Conservation (phyloP, 2,113 vertebrate genomes). For the Gnathonemus longibarbis region DNA sequence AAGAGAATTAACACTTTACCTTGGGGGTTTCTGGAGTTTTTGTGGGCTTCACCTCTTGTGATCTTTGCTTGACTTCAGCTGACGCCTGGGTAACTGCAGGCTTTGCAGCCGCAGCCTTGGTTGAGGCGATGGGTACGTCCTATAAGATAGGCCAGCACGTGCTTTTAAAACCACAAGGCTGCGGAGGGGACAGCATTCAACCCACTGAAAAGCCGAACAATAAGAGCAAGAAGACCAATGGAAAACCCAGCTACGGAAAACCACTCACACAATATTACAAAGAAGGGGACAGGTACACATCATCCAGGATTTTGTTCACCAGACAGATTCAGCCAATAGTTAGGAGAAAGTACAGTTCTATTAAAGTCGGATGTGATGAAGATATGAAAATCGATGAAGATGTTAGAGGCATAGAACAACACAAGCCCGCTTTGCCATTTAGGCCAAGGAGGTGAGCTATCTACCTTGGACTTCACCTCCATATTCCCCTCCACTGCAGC, state of each 20-base stretch:
- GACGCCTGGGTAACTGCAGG: background rate
- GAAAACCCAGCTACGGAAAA: background rate
- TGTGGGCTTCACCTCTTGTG: conserved; percentile 38
- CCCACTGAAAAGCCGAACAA: background rate
- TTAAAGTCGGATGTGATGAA: background rate
- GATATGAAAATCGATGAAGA: background rate
- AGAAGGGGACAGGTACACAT: background rate
- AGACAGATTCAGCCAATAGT: background rate
- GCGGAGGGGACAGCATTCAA: background rate
- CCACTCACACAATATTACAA: background rate
- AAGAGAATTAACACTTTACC: background rate
- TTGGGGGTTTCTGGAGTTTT: conserved; percentile 20
- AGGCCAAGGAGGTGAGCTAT: background rate
- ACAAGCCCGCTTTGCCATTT: background rate
- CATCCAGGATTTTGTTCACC: background rate
- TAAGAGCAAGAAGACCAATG: background rate
- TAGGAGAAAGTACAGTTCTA: background rate
- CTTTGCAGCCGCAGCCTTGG: background rate
- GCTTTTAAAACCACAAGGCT: background rate
- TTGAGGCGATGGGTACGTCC: background rate
- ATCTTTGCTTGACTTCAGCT: background rate
- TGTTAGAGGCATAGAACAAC: background rate
- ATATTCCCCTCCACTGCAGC: conserved; percentile 34
- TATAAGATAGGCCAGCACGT: background rate
- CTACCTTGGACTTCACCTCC: conserved; percentile 5